phyloP scores from a whole-genome alignment of 2,797 vertebrate genomes.

The Euthynnus affinis region DNA sequence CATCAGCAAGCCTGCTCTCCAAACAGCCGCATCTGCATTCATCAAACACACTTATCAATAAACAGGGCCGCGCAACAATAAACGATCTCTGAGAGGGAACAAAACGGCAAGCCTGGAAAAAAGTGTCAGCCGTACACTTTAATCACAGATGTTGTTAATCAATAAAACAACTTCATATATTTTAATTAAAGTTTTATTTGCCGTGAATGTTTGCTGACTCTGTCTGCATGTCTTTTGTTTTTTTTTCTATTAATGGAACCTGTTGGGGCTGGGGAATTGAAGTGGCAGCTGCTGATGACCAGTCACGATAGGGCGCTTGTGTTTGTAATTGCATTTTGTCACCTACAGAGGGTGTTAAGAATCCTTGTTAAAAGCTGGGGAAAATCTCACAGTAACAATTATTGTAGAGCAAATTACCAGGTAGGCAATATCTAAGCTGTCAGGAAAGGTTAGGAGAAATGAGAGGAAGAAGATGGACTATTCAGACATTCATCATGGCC shows the following conservation, averaged over 20 bases:
- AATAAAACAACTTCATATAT: slow-evolving; percentile 93
- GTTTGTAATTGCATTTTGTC: slow-evolving; percentile 99
- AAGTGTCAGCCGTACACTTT: slow-evolving; percentile 86
- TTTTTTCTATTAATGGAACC: slow-evolving; percentile 84
- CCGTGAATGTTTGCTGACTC: slow-evolving; percentile 88
- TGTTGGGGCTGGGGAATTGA: slow-evolving; percentile 84
- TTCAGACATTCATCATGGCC: slow-evolving; percentile 96
- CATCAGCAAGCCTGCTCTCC: slow-evolving; percentile 90
- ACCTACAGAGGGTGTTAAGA: slow-evolving; percentile 99
- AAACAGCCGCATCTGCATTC: slow-evolving; percentile 96
- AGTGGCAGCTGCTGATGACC: slow-evolving; percentile 90
- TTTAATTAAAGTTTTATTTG: slow-evolving; percentile 94
- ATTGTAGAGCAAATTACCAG: slow-evolving; percentile 96
- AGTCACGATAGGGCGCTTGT: slow-evolving; percentile 88
- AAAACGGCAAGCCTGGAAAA: slow-evolving; percentile 82
- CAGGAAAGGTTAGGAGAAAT: slow-evolving; percentile 96
- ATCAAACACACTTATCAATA: slow-evolving; percentile 97
- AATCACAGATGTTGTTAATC: slow-evolving; percentile 95
- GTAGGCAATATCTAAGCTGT: slow-evolving; percentile 97
- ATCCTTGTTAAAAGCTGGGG: slow-evolving; percentile 94
- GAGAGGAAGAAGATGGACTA: slow-evolving; percentile 93
- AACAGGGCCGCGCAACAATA: slow-evolving; percentile 90
- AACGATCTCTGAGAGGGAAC: slow-evolving; percentile 93
- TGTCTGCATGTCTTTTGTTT: slow-evolving; percentile 79
- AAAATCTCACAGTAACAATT: slow-evolving; percentile 95